Evolutionary conservation across 2,888 invertebrate genomes (phyloP).

Genomic region (Physocephala rufipes): DNA sequence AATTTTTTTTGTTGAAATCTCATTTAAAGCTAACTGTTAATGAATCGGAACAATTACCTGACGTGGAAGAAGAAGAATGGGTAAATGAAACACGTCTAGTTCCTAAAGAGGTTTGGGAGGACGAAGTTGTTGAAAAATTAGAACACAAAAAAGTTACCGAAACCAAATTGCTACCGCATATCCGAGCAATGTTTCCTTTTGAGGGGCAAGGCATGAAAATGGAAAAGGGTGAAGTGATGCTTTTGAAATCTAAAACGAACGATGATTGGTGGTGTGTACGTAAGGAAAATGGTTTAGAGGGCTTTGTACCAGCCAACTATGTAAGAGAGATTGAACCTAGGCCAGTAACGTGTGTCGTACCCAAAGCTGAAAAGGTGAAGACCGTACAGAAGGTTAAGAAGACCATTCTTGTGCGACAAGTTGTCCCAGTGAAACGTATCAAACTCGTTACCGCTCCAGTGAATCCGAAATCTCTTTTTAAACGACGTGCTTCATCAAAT

Average conservation of each 20-base stretch:
- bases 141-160: conserved; percentile 89
- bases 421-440: conserved; percentile 79
- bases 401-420: conserved; percentile 85
- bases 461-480: conserved; percentile 62
- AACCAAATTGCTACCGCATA: conserved; percentile 87
- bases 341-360: conserved; percentile 81
- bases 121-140: conserved; percentile 85
- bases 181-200: conserved; percentile 87
- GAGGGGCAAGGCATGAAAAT: conserved; percentile 92
- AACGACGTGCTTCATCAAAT: conserved; percentile 63
- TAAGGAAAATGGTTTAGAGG: conserved; percentile 89
- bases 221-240: conserved; percentile 90
- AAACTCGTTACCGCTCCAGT: conserved; percentile 65
- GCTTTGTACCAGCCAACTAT: conserved; percentile 98
- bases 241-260: conserved; percentile 93
- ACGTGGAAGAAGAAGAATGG: conserved; percentile 76
- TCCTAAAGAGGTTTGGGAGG: conserved; percentile 92
- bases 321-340: conserved; percentile 91
- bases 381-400: conserved; percentile 89
- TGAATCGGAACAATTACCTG: conserved; percentile 72
- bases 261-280: conserved; percentile 99
- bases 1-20: too few relatives aligned
- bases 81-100: conserved; percentile 83
- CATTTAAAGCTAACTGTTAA: conserved; percentile 58
- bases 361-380: conserved; percentile 84